phyloP scores from a whole-genome alignment of 2,888 invertebrate genomes.

The Stenodera caucasica region DNA sequence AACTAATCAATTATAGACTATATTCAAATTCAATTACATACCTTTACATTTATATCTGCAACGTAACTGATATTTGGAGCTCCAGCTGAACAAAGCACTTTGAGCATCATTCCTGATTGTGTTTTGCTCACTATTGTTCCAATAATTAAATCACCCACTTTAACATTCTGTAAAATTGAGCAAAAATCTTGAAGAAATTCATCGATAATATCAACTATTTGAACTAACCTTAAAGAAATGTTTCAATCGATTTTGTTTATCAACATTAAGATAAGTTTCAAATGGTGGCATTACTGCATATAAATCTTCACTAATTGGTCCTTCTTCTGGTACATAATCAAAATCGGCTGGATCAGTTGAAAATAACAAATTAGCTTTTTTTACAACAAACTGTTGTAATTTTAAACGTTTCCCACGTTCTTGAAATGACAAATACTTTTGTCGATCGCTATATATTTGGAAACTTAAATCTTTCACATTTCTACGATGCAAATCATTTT shows the following conservation, averaged over 20 bases:
- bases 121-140: constrained; percentile 77
- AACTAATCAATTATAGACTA: not conserved
- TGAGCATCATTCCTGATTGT: constrained; percentile 73
- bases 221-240: constrained; percentile 78
- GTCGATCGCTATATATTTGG: constrained; percentile 75
- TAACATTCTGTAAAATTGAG: constrained; percentile 60
- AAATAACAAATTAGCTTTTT: constrained; percentile 79
- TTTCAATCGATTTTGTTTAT: constrained; percentile 73
- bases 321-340: constrained; percentile 59
- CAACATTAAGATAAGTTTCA: constrained; percentile 81
- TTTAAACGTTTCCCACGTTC: constrained; percentile 82
- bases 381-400: constrained; percentile 84
- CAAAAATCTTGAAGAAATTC: not conserved
- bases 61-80: constrained; percentile 77
- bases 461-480: constrained; percentile 69
- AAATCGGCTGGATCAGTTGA: constrained; percentile 55
- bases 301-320: constrained; percentile 63
- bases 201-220: not conserved
- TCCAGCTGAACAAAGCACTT: constrained; percentile 82
- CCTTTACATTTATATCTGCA: constrained; percentile 86
- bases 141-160: constrained; percentile 78
- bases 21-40: constrained; percentile 56
- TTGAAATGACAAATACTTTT: constrained; percentile 80
- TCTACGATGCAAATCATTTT: constrained; percentile 68
- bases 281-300: constrained; percentile 85